A percentile compares a stretch with the other conserved stretches of the same genome.
Conservation (phyloP, 2,797 vertebrate species). For the Tapirus indicus region DNA sequence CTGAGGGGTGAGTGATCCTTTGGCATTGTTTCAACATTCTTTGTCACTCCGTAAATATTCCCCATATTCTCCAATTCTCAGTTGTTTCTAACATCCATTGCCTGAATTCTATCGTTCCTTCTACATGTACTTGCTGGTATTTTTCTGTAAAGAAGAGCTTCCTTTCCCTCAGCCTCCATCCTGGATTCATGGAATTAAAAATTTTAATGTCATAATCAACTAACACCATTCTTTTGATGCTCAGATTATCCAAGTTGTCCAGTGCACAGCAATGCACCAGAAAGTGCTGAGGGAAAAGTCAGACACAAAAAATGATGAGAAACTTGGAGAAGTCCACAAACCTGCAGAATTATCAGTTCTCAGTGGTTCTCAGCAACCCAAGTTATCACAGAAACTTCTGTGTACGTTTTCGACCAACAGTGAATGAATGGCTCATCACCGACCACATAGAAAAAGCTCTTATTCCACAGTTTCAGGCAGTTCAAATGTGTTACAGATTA, state of each 20-base stretch:
- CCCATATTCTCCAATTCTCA: neutral
- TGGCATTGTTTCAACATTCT: neutral
- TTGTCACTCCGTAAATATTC: neutral
- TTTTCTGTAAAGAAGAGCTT: slow-evolving; percentile 26
- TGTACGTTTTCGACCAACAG: neutral
- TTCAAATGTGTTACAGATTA: neutral
- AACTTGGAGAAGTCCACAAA: neutral
- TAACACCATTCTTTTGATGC: neutral
- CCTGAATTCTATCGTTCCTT: neutral
- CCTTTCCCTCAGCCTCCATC: neutral
- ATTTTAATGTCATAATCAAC: neutral
- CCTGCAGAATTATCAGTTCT: neutral
- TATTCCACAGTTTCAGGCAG: neutral
- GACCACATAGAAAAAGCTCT: neutral
- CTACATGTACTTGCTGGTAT: neutral
- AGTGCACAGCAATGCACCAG: neutral
- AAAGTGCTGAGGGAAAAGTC: neutral
- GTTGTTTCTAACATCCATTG: neutral
- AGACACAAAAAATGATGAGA: neutral
- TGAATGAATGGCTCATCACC: neutral
- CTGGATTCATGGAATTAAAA: neutral
- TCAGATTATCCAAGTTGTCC: neutral
- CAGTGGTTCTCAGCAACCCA: neutral
- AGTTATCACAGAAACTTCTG: neutral
- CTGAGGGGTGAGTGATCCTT: neutral